Percentiles rank a stretch among this genome's conserved stretches.
phyloP scores from a whole-genome alignment of 2,888 invertebrate genomes.

The Cataglyphis cursor region DNA sequence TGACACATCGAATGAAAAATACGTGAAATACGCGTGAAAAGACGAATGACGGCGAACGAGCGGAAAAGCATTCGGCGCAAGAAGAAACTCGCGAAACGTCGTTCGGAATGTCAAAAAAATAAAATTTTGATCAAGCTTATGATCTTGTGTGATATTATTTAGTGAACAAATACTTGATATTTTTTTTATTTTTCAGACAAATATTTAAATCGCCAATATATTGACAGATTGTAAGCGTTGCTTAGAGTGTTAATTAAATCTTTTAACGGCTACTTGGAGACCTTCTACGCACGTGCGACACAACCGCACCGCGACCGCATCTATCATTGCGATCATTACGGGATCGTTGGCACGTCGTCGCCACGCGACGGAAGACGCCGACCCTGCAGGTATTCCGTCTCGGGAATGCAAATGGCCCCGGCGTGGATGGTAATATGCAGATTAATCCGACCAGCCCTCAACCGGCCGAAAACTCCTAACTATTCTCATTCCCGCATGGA shows the following conservation, averaged over 20 bases:
- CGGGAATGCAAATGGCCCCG: constrained; percentile 70
- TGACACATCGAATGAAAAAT: constrained; percentile 46
- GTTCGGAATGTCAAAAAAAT: background rate
- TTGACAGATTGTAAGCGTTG: background rate
- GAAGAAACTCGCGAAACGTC: background rate
- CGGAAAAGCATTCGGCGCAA: background rate
- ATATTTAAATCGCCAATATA: no score
- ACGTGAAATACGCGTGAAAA: constrained; percentile 24
- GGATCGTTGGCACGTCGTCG: constrained; percentile 58
- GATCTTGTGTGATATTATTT: background rate
- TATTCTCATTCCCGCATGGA: constrained; percentile 55
- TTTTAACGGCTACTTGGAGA: constrained; percentile 30
- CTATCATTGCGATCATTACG: constrained; percentile 52
- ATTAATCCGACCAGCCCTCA: constrained; percentile 68
- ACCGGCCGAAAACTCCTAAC: constrained; percentile 74
- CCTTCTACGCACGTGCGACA: constrained; percentile 38
- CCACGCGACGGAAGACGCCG: constrained; percentile 56
- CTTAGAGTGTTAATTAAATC: constrained; percentile 39
- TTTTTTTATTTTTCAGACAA: background rate
- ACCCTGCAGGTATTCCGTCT: constrained; percentile 58
- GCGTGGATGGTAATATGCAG: constrained; percentile 68
- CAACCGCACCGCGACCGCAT: constrained; percentile 48
- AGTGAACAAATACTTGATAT: background rate
- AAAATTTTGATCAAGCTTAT: background rate
- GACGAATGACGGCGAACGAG: background rate